Evolutionary conservation across 2,888 invertebrate genomes (phyloP).

Genomic region (Beris morrisii): DNA sequence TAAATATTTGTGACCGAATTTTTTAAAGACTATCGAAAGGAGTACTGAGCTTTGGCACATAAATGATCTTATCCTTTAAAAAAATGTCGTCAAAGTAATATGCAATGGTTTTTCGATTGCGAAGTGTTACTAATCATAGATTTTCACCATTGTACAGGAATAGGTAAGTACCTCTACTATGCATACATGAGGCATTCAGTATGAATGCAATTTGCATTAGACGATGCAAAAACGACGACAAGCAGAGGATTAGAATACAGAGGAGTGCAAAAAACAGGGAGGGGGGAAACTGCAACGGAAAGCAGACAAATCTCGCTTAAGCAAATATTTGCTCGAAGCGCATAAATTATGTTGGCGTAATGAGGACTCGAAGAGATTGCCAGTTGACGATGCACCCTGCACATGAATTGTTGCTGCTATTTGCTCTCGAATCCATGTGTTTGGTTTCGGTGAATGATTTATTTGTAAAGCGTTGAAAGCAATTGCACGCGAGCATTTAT

Average conservation of each 20-base stretch:
- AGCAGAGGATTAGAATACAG: constrained; percentile 16
- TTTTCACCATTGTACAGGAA: background rate
- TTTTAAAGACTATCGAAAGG: too few relatives aligned
- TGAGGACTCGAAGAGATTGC: constrained; percentile 25
- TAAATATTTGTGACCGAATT: too few relatives aligned
- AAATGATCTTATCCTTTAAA: too few relatives aligned
- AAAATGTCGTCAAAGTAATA: too few relatives aligned
- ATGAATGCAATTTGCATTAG: background rate
- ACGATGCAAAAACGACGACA: background rate
- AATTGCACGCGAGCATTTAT: constrained; percentile 19
- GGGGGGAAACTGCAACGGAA: background rate
- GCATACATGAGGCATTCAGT: background rate
- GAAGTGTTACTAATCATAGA: constrained; percentile 1
- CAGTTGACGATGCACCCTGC: background rate
- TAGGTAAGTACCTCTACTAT: background rate
- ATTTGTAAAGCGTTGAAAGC: constrained; percentile 28
- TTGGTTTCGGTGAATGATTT: constrained; percentile 29
- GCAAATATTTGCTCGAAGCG: constrained; percentile 29
- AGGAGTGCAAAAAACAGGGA: background rate
- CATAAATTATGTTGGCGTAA: constrained; percentile 32
- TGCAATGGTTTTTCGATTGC: too few relatives aligned
- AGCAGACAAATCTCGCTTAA: constrained; percentile 22
- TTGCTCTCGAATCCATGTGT: constrained; percentile 17
- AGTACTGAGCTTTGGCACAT: too few relatives aligned
- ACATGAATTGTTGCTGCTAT: constrained; percentile 29